A percentile compares a stretch with the other conserved stretches of the same genome.
Evolutionary conservation across 2,113 vertebrate genomes (phyloP).

Genomic region (Trogon melanurus): DNA sequence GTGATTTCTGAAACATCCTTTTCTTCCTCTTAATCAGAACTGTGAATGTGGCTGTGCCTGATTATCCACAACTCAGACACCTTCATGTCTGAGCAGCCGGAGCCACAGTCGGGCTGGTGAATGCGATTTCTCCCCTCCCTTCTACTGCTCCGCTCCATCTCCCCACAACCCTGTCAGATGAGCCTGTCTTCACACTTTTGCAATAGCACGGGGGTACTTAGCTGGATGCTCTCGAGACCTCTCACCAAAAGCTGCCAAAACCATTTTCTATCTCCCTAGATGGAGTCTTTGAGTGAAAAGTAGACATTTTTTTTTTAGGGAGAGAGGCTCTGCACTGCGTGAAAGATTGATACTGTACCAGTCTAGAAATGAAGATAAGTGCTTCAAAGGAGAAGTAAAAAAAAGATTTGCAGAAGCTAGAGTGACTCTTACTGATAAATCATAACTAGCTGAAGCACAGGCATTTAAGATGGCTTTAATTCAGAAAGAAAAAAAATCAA

Average conservation of each 20-base stretch:
- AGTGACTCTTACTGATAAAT: not conserved
- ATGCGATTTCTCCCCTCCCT: not conserved
- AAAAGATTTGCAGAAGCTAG: not conserved
- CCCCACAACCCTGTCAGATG: not conserved
- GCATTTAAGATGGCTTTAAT: not conserved
- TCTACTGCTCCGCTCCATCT: not conserved
- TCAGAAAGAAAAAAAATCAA: not conserved
- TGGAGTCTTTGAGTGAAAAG: not conserved
- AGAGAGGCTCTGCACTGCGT: not conserved
- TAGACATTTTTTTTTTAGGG: not conserved
- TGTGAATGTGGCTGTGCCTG: not conserved
- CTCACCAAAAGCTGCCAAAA: not conserved
- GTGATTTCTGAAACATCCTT: not conserved
- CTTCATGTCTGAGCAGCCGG: not conserved
- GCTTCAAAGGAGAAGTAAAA: not conserved
- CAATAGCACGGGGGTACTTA: not conserved
- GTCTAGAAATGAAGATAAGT: not conserved
- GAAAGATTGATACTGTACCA: not conserved
- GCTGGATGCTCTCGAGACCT: not conserved
- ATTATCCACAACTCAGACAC: not conserved
- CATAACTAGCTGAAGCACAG: not conserved
- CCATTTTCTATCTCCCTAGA: not conserved
- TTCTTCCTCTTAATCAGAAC: not conserved
- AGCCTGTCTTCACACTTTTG: not conserved
- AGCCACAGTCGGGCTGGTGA: not conserved